phyloP scores from a whole-genome alignment of 1,140 invertebrate species.

The Drosophila nannoptera region DNA sequence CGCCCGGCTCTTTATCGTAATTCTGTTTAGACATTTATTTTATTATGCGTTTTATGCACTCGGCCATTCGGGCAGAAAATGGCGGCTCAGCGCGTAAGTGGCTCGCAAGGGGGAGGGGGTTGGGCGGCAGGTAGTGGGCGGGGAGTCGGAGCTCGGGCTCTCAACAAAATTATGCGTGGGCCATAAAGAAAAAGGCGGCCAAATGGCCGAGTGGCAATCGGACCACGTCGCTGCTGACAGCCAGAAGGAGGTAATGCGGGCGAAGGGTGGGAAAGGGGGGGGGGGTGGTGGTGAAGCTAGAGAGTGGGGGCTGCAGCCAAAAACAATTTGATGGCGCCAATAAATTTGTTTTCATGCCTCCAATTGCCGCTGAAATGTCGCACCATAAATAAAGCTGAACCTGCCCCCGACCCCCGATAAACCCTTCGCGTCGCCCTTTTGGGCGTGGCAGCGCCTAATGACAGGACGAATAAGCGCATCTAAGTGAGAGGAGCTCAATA shows the following conservation, averaged over 20 bases:
- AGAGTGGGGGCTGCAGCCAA: conserved; percentile 23
- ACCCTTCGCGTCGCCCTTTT: background rate
- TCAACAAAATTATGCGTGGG: conserved; percentile 72
- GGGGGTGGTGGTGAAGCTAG: background rate
- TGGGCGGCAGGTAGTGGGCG: conserved; percentile 1
- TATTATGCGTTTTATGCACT: conserved; percentile 71
- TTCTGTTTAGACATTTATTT: conserved; percentile 77
- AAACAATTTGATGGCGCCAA: conserved; percentile 62
- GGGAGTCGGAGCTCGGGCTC: conserved; percentile 30
- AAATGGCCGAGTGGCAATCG: conserved; percentile 44
- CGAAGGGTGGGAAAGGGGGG: background rate
- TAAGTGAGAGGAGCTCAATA: conserved; percentile 42
- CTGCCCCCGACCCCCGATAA: background rate
- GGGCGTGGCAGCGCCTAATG: conserved; percentile 25
- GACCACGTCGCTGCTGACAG: conserved; percentile 20
- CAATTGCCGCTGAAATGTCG: conserved; percentile 65
- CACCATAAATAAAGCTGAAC: conserved; percentile 60
- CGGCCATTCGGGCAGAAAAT: conserved; percentile 30
- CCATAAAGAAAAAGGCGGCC: conserved; percentile 53
- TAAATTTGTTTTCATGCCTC: conserved; percentile 60
- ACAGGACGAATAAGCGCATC: conserved; percentile 10
- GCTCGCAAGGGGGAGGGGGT: background rate
- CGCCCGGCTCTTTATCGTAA: conserved; percentile 59
- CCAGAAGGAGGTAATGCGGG: background rate
- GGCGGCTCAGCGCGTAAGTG: conserved; percentile 22